phyloP scores from a whole-genome alignment of 2,888 invertebrate genomes.

The Caradrina clavipalpis region DNA sequence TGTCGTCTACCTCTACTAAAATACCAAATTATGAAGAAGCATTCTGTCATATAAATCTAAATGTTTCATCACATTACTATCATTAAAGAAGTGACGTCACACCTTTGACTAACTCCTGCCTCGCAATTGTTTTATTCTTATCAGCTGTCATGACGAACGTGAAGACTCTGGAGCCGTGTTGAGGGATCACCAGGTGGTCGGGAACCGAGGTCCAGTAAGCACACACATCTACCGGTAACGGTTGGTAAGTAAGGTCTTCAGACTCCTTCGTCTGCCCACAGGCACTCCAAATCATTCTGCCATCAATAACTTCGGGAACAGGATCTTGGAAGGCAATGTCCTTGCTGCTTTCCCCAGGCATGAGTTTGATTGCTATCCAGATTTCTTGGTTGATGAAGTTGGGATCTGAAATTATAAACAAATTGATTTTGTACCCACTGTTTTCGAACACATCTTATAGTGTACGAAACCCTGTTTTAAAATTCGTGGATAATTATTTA shows the following conservation, averaged over 20 bases:
- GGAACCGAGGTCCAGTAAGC: conserved; percentile 88
- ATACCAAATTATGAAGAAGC: not conserved
- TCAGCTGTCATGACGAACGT: conserved; percentile 90
- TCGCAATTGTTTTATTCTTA: conserved; percentile 86
- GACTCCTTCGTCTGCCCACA: conserved; percentile 84
- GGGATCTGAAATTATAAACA: conserved; percentile 76
- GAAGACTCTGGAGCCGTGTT: conserved; percentile 84
- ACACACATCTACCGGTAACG: conserved; percentile 81
- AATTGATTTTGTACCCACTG: not conserved
- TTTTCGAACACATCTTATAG: not conserved
- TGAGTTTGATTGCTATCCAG: conserved; percentile 85
- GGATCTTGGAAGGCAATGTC: conserved; percentile 84
- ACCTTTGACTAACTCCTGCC: conserved; percentile 83
- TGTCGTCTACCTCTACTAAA: not conserved
- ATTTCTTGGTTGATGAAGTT: conserved; percentile 85
- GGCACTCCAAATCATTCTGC: conserved; percentile 80
- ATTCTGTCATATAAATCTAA: not conserved
- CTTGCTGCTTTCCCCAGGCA: conserved; percentile 82
- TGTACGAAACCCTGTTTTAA: too few relatives aligned
- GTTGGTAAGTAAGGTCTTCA: conserved; percentile 83
- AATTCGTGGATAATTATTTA: too few relatives aligned
- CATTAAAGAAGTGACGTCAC: conserved; percentile 10
- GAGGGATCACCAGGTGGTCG: conserved; percentile 86
- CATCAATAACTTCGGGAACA: conserved; percentile 80
- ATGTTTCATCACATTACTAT: not conserved